Evolutionary conservation across 1,140 invertebrate genomes (phyloP).

Genomic region (Sitophilus oryzae): DNA sequence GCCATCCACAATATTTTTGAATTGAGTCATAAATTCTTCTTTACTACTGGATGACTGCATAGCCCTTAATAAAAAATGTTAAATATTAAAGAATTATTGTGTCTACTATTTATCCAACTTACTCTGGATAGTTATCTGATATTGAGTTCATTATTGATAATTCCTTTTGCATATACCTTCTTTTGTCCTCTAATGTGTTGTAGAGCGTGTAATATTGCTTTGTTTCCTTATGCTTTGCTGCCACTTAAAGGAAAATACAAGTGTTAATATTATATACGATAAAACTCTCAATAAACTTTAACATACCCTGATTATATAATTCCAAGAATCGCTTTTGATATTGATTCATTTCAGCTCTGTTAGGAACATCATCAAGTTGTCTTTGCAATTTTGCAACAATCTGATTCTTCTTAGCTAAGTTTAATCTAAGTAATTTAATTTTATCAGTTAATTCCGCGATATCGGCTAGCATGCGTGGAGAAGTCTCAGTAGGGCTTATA

Average conservation of each 20-base stretch:
- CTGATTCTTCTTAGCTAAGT: conserved; percentile 75
- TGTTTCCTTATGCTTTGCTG: conserved; percentile 90
- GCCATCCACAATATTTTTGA: conserved; percentile 79
- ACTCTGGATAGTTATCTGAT: conserved; percentile 87
- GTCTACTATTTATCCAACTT: no score
- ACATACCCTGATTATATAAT: conserved; percentile 87
- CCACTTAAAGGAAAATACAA: conserved; percentile 59
- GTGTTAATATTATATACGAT: conserved; percentile 2
- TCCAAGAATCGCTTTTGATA: conserved; percentile 95
- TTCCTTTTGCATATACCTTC: conserved; percentile 87
- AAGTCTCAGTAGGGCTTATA: conserved; percentile 44
- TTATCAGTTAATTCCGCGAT: conserved; percentile 57
- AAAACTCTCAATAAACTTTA: conserved; percentile 5
- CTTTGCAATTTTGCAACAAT: conserved; percentile 70
- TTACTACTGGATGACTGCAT: conserved; percentile 63
- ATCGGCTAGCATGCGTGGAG: conserved; percentile 44
- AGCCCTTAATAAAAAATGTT: conserved; percentile 48
- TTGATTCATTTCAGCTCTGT: conserved; percentile 85
- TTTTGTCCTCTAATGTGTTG: conserved; percentile 92
- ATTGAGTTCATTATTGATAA: conserved; percentile 89
- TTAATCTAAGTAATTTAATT: conserved; percentile 52
- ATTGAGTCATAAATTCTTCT: conserved; percentile 83
- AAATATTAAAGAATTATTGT: no score
- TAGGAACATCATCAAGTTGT: conserved; percentile 86
- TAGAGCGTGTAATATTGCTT: conserved; percentile 96